phyloP scores from a whole-genome alignment of 2,113 vertebrate genomes.

The Seriola aureovittata region DNA sequence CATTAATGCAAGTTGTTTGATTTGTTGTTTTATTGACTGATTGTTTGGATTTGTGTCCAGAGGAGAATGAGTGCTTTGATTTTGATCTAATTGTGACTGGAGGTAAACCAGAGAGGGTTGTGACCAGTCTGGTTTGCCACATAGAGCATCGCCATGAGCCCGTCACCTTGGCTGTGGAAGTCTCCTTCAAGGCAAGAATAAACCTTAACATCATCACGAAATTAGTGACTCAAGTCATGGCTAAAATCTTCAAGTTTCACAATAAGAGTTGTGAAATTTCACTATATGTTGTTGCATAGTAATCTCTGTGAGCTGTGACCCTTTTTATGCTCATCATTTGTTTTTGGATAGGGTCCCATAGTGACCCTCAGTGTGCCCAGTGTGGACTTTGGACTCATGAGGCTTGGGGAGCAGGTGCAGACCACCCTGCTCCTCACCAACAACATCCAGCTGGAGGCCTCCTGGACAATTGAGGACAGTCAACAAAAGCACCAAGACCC shows the following conservation, averaged over 20 bases:
- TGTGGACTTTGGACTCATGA: slow-evolving; percentile 89
- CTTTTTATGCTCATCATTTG: not conserved
- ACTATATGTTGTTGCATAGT: no score
- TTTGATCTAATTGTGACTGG: slow-evolving; percentile 88
- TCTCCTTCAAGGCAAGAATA: slow-evolving; percentile 89
- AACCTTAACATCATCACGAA: not conserved
- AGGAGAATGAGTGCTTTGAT: slow-evolving; percentile 81
- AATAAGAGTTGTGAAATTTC: not conserved
- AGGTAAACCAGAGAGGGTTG: slow-evolving; percentile 81
- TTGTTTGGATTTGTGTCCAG: slow-evolving; percentile 72
- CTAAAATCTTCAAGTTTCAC: not conserved
- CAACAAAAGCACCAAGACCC: slow-evolving; percentile 4
- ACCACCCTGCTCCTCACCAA: slow-evolving; percentile 86
- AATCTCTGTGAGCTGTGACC: not conserved
- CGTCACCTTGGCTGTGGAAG: slow-evolving; percentile 86
- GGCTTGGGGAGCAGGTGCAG: slow-evolving; percentile 77
- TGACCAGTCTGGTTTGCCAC: slow-evolving; percentile 84
- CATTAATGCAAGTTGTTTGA: not conserved
- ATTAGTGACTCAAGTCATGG: not conserved
- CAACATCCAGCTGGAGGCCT: slow-evolving; percentile 85
- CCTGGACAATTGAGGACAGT: slow-evolving; percentile 85
- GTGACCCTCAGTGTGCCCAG: slow-evolving; percentile 84
- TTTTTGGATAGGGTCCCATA: slow-evolving; percentile 87
- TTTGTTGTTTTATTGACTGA: not conserved
- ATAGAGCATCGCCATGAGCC: slow-evolving; percentile 82